Evolutionary conservation across 2,113 vertebrate species (phyloP).

Genomic region (Syngnathus typhle): DNA sequence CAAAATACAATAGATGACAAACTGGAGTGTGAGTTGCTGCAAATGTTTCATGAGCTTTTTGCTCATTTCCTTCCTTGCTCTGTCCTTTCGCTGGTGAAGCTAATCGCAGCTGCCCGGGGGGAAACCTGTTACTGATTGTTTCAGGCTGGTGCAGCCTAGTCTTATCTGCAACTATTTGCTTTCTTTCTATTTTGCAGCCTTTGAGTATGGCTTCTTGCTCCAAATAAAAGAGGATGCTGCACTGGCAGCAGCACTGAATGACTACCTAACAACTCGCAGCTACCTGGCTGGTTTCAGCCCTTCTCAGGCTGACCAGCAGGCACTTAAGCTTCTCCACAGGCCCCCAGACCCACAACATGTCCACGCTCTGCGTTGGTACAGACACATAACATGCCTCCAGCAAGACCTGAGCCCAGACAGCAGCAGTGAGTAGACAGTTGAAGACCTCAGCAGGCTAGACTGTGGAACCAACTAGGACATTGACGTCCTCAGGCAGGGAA

Average conservation of each 20-base stretch:
- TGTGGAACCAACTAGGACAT: neutral
- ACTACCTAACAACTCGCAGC: conserved; percentile 88
- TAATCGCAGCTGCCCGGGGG: neutral
- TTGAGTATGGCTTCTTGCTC: conserved; percentile 82
- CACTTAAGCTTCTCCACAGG: conserved; percentile 76
- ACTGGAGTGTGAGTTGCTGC: neutral
- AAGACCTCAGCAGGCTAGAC: conserved; percentile 22
- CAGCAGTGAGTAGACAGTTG: conserved; percentile 84
- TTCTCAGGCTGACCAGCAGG: conserved; percentile 82
- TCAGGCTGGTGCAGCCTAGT: conserved; percentile 10
- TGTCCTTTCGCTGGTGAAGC: neutral
- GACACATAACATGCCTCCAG: conserved; percentile 85
- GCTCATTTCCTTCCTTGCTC: neutral
- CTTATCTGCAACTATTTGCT: conserved; percentile 53
- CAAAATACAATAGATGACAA: neutral
- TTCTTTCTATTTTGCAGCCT: conserved; percentile 87
- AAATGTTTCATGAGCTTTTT: neutral
- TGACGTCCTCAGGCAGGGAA: neutral
- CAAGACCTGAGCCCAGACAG: conserved; percentile 67
- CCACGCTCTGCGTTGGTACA: conserved; percentile 93
- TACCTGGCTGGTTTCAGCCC: conserved; percentile 87
- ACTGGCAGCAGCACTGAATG: conserved; percentile 80
- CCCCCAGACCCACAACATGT: conserved; percentile 81
- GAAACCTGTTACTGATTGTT: neutral
- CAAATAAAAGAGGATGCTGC: conserved; percentile 80